Percentiles rank a stretch among this genome's conserved stretches.
Evolutionary conservation across 2,888 invertebrate species (phyloP).

Genomic region (Carpatolechia fugitivella): DNA sequence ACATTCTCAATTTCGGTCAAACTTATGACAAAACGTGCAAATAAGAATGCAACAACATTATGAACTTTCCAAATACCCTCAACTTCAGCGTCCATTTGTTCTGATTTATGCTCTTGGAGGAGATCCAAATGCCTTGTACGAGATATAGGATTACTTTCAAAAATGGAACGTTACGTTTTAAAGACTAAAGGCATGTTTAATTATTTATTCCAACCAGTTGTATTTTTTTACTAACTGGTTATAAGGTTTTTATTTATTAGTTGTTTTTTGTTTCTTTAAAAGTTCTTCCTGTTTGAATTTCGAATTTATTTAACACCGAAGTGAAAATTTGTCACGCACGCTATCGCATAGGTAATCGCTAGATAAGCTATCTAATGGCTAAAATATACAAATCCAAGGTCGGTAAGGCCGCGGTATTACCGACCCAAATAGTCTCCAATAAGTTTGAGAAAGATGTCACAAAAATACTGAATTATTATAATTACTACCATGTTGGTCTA

Average conservation of each 20-base stretch:
- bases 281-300: not conserved
- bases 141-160: constrained; percentile 25
- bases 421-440: constrained; percentile 28
- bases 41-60: constrained; percentile 1
- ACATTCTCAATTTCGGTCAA: not conserved
- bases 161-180: not conserved
- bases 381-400: constrained; percentile 16
- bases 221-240: too few relatives aligned
- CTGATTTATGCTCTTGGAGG: constrained; percentile 30
- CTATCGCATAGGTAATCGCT: constrained; percentile 31
- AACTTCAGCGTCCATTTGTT: not conserved
- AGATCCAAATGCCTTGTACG: constrained; percentile 32
- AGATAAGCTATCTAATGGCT: constrained; percentile 25
- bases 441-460: too few relatives aligned
- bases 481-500: too few relatives aligned
- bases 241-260: too few relatives aligned
- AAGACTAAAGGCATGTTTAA: not conserved
- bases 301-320: constrained; percentile 1
- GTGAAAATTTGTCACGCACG: constrained; percentile 23
- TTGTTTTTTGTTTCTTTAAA: too few relatives aligned
- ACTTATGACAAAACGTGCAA: not conserved
- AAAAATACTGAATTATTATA: too few relatives aligned
- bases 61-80: constrained; percentile 1
- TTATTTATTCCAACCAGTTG: not conserved
- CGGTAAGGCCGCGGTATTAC: constrained; percentile 14